Conservation (phyloP, 2,113 vertebrate genomes). For the Trogon melanurus region DNA sequence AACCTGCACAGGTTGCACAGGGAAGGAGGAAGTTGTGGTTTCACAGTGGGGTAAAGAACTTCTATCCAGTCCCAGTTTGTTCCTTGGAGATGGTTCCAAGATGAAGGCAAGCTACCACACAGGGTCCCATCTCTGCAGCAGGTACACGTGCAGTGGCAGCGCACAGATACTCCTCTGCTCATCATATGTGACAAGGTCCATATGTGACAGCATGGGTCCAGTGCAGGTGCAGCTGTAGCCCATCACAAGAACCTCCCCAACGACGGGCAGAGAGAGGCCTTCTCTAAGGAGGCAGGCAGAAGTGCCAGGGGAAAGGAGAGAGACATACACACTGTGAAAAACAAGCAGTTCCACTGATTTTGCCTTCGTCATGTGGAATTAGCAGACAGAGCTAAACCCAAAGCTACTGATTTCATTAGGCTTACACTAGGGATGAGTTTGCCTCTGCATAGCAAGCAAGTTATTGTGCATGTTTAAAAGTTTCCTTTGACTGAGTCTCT, state of each 20-base stretch:
- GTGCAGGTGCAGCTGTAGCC: neutral
- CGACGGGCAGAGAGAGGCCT: neutral
- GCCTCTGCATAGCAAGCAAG: neutral
- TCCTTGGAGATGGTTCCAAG: neutral
- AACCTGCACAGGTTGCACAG: neutral
- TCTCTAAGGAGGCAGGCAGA: neutral
- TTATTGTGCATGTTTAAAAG: neutral
- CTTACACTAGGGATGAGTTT: neutral
- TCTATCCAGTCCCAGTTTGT: neutral
- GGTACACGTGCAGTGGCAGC: accelerated
- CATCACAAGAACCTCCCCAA: neutral
- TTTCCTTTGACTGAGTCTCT: neutral
- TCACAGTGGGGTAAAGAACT: neutral
- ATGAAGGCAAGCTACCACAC: neutral
- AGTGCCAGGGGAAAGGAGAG: neutral
- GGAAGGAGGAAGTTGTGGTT: neutral
- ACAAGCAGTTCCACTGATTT: neutral
- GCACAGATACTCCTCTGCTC: neutral
- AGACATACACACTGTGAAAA: neutral
- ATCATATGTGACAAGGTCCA: accelerated
- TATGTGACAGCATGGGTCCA: neutral
- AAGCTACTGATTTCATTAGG: neutral
- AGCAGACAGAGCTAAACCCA: neutral
- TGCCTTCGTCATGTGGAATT: neutral
- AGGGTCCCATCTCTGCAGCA: neutral